Conservation (phyloP, 2,113 vertebrate species). For the Malurus elegans region DNA sequence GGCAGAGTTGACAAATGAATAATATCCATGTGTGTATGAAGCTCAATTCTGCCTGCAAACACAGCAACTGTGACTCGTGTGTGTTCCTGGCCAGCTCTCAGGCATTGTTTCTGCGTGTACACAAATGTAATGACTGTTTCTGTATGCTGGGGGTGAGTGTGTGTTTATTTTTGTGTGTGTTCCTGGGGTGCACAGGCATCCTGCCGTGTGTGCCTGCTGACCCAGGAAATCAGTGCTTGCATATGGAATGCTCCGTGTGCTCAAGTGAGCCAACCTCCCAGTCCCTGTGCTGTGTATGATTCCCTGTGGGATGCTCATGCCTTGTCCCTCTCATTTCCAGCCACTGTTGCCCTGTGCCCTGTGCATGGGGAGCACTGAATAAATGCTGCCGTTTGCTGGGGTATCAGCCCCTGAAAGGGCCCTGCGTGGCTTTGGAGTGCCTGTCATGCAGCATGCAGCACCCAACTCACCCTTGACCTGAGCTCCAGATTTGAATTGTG, state of each 20-base stretch:
- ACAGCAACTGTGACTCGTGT: rapidly evolving
- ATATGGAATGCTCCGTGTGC: not conserved
- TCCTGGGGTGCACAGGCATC: not conserved
- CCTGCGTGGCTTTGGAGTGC: rapidly evolving
- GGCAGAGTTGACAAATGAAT: not conserved
- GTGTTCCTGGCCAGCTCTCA: not conserved
- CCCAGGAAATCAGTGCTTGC: not conserved
- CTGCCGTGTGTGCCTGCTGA: not conserved
- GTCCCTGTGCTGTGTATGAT: not conserved
- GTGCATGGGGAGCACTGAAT: not conserved
- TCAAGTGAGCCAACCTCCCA: not conserved
- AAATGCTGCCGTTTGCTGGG: not conserved
- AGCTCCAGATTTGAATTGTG: not conserved
- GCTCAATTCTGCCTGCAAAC: not conserved
- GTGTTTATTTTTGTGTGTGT: not conserved
- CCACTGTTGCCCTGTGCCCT: not conserved
- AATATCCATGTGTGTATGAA: rapidly evolving
- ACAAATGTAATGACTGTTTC: not conserved
- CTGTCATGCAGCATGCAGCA: too few relatives aligned
- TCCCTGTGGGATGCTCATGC: not conserved
- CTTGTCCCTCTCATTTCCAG: not conserved
- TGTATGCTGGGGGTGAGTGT: not conserved
- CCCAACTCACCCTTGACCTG: not conserved
- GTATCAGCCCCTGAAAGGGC: not conserved
- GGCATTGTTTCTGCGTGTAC: not conserved